A percentile compares a stretch with the other conserved stretches of the same genome.
Conservation (phyloP, 2,113 vertebrate genomes). For the Salminus brasiliensis region DNA sequence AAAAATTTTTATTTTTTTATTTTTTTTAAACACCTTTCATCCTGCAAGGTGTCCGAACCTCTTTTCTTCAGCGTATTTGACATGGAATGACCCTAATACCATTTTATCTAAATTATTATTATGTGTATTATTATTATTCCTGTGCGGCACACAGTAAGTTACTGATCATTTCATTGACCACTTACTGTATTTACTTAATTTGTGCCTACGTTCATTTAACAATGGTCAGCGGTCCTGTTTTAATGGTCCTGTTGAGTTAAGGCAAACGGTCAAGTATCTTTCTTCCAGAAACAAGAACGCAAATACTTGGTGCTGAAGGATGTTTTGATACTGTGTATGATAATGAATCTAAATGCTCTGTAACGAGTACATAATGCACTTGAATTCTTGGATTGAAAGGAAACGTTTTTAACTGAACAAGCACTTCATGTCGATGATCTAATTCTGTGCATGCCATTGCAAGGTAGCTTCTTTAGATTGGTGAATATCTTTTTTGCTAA, state of each 20-base stretch:
- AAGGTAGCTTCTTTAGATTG: constrained; percentile 9
- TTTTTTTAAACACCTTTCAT: too few relatives aligned
- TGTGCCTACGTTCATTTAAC: constrained; percentile 26
- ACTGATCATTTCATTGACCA: constrained; percentile 19
- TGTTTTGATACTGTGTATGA: constrained; percentile 24
- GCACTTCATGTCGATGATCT: constrained; percentile 14
- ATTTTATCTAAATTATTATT: constrained; percentile 9
- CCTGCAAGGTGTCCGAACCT: background rate
- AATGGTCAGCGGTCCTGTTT: background rate
- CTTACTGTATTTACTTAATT: constrained; percentile 4
- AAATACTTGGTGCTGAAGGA: constrained; percentile 15
- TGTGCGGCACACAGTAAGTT: background rate
- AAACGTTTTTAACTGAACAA: constrained; percentile 16
- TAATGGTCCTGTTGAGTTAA: constrained; percentile 12
- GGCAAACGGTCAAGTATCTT: background rate
- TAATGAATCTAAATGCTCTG: constrained; percentile 10
- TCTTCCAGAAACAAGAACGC: background rate
- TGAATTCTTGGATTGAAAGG: constrained; percentile 9
- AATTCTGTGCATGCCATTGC: constrained; percentile 40
- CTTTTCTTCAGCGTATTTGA: constrained; percentile 37
- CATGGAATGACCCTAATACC: constrained; percentile 30
- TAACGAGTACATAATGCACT: constrained; percentile 7
- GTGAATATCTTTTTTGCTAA: constrained; percentile 26
- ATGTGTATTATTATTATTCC: background rate
- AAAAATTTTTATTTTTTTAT: too few relatives aligned